Evolutionary conservation across 2,797 vertebrate species (phyloP), one percentile per base, ranked within the genome.

Genomic region (Serranus cabrilla): DNA sequence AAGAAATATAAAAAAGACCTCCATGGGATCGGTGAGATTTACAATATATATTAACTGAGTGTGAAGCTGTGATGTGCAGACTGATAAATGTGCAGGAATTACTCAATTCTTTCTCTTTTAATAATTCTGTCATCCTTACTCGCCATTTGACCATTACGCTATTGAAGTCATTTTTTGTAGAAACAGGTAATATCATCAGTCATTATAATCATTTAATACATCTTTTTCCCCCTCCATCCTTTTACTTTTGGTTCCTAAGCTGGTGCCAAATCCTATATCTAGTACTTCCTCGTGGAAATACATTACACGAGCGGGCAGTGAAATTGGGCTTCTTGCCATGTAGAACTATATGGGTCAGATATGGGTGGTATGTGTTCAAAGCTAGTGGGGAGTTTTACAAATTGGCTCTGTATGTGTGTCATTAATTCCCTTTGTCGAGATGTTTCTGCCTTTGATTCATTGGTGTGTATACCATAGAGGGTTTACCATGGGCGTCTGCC

Each of bases 161-260:
- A 87, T 87, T 91, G 87, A 88, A 93, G 91, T 93, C 82, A 90
- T 93, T 93, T 91, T 93, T 82, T 93, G 87, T 78, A 64, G 81
- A 79, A 92, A 89, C 84, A 87, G 87, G 90, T 93, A 92, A 90
- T 80, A 93, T 91, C 92, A 94, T 94, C 92, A 92, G 87, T 95
- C 93, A 93, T 93, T 91, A 86, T 93, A 94, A 95, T 94, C 93
- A 95, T 94, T 95, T 95, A 94, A 95, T 95, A 90, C 91, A 95
- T 94, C 93, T 95, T 74, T 82, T 75, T 68, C 7, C 73, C 62
- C 21, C 76, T 71, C 61, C 40, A 39, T 80, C 66, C 76, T 80
- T 81, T 83, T 87, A 76, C 80, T 83, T 85, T 85, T 60, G 81
- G 67, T 77, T 89, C 77, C 80, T 83, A 73, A 79, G 78, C 77